A percentile compares a stretch with the other conserved stretches of the same genome.
Conservation (phyloP, 1,140 invertebrate species). For the Drosophila kohkoa region DNA sequence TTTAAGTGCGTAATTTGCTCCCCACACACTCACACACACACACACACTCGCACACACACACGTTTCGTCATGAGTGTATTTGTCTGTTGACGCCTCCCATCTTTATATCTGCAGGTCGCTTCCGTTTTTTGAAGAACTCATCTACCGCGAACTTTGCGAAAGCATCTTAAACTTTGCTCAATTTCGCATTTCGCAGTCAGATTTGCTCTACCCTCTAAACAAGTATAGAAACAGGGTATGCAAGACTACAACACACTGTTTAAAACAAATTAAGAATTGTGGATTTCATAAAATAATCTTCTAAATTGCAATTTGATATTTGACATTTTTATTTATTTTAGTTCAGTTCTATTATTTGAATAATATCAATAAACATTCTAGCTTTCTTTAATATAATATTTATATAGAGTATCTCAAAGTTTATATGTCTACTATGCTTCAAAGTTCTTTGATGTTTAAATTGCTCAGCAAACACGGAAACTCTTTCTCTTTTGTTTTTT, state of each 20-base stretch:
- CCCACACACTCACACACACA: conserved; percentile 63
- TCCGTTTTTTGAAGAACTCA: conserved; percentile 56
- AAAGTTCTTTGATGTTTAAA: too few species aligned
- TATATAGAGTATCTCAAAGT: too few species aligned
- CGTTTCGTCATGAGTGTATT: conserved; percentile 13
- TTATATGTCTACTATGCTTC: too few species aligned
- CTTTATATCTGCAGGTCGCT: conserved; percentile 58
- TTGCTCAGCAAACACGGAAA: too few species aligned
- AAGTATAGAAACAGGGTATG: not conserved
- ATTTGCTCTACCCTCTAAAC: conserved; percentile 34
- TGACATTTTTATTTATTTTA: too few species aligned
- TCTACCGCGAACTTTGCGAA: conserved; percentile 43
- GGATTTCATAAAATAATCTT: too few species aligned
- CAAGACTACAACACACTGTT: not conserved
- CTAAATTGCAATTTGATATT: too few species aligned
- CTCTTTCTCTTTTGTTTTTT: too few species aligned
- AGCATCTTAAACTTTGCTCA: conserved; percentile 24
- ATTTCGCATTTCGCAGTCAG: conserved; percentile 37
- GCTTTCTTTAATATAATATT: too few species aligned
- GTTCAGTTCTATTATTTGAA: too few species aligned
- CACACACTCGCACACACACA: conserved; percentile 11
- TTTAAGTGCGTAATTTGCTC: conserved; percentile 84
- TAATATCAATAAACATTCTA: too few species aligned
- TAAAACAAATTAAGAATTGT: not conserved
- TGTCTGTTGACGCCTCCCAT: conserved; percentile 53